Conservation (phyloP, 1,140 invertebrate species). For the Heliconius hewitsoni region DNA sequence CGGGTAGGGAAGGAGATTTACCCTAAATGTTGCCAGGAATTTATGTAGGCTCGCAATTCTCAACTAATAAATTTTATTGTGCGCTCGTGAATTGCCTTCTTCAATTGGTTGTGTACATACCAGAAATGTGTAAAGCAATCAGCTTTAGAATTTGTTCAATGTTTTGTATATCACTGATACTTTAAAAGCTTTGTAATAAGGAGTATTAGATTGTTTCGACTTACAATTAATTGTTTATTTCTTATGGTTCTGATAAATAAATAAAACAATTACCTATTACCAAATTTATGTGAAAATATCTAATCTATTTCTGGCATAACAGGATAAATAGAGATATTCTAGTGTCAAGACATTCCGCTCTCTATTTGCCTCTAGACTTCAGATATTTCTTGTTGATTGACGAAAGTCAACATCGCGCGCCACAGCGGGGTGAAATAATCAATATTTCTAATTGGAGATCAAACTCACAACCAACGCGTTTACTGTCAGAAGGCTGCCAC, state of each 20-base stretch:
- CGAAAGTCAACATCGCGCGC: no score
- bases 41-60: constrained; percentile 43
- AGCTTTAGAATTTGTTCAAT: not conserved
- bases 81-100: constrained; percentile 6
- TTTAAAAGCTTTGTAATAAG: not conserved
- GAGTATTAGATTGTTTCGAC: not conserved
- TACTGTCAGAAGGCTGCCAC: no score
- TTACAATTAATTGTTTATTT: not conserved
- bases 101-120: constrained; percentile 2
- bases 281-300: no score
- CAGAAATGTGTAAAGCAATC: not conserved
- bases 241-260: not conserved
- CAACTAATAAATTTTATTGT: constrained; percentile 25
- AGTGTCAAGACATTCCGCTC: no score
- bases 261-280: no score
- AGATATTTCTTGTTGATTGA: no score
- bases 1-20: constrained; percentile 21
- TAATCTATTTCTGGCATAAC: no score
- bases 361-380: no score
- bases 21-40: constrained; percentile 38
- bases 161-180: not conserved
- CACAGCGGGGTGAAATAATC: no score
- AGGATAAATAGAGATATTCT: no score
- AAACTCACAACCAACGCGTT: no score
- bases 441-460: no score